Evolutionary conservation across 2,797 vertebrate genomes (phyloP).

Genomic region (Smutsia temminckii): DNA sequence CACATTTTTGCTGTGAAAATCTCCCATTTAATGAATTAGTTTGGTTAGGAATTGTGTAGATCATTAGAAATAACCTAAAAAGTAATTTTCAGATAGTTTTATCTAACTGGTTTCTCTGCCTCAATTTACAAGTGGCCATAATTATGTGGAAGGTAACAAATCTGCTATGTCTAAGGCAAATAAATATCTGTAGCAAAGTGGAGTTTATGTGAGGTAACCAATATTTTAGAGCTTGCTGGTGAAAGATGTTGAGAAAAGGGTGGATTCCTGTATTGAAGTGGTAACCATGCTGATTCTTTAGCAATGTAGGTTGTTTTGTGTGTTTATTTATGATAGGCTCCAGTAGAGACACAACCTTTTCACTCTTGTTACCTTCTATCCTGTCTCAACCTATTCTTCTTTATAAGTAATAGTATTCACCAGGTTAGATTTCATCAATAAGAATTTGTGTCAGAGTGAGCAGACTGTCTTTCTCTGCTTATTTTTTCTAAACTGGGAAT

Average conservation of each 20-base stretch:
- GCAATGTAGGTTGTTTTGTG: background rate
- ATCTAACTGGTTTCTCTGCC: background rate
- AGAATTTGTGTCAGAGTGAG: background rate
- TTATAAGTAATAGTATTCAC: background rate
- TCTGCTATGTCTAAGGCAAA: background rate
- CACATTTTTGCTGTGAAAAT: background rate
- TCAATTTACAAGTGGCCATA: background rate
- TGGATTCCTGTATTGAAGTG: background rate
- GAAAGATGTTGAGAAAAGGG: background rate
- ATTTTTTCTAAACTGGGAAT: conserved; percentile 10
- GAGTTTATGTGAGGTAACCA: background rate
- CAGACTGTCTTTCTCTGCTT: background rate
- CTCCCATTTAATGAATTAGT: background rate
- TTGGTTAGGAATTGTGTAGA: background rate
- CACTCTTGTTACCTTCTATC: background rate
- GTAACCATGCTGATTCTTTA: background rate
- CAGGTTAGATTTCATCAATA: background rate
- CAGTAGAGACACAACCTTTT: background rate
- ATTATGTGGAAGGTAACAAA: background rate
- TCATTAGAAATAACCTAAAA: background rate
- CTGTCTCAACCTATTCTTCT: background rate
- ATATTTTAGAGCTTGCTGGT: background rate
- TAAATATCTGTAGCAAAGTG: background rate
- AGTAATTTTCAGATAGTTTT: background rate
- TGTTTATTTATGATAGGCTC: background rate